Evolutionary conservation across 1,140 invertebrate species (phyloP), one percentile per base, ranked within the genome.

Genomic region (Liolophura sinensis): DNA sequence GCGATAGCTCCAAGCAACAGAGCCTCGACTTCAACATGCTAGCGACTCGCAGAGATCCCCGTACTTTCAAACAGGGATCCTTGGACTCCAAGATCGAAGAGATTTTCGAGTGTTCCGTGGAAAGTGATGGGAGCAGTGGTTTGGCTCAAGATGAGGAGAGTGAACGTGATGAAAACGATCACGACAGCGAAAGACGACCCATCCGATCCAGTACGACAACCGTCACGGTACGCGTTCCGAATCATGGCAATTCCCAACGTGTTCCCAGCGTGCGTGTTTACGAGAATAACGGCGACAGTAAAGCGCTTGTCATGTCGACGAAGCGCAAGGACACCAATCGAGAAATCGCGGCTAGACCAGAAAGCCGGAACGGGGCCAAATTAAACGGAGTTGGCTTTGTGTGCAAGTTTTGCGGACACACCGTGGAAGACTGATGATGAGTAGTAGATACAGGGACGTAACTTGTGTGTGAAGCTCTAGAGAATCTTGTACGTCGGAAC

Each of bases 21-120:
- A 83, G 80, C 64, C 71, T 83, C 15, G 82, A 83, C 63, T 71
- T 64, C 56, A 71, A 64, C 70, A 49, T 68, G 31, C 61, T 76
- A 57, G 64, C 54, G 15, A 62, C 62, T 40, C 64, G 56, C 20
- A 57, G 40, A 22, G 48, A 46, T 27, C 63, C 64, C 58, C 52
- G 61, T 24, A 49, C 68, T 48, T 74, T 72, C 60, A 78, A 81
- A 59, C 79, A 83, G 62, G 73, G 68, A 22, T 82, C 80, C 24
- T 68, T 84, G 0, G 82, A 84, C 67, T 82, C 81, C 20, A 83
- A 83, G 64, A 80, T 84, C 31, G 82, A 84, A 49, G 79, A 84
- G 58, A 83, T 84, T 48, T 72, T 84, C 3, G 79, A 84, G 62
- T 67, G 65, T 14, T 73, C 74, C 20, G 60, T 59, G 9, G 55